Conservation (phyloP, 2,113 vertebrate species). For the Polyodon spathula region DNA sequence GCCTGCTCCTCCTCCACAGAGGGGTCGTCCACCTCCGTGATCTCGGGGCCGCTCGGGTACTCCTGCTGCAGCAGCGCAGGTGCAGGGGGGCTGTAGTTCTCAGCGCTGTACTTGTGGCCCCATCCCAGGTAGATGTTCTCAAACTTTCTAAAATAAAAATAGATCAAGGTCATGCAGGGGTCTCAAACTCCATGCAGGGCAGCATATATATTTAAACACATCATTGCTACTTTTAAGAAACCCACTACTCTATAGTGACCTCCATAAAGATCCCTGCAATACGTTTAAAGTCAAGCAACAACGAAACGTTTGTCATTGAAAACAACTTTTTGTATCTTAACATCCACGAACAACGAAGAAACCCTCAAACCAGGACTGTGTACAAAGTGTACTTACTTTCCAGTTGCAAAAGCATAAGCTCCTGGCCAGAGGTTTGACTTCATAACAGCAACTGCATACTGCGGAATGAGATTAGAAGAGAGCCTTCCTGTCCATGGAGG, state of each 20-base stretch:
- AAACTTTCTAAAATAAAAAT: constrained; percentile 49
- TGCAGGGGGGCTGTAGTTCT: constrained; percentile 52
- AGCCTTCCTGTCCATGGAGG: constrained; percentile 68
- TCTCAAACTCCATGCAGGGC: constrained; percentile 57
- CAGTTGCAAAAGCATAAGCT: constrained; percentile 66
- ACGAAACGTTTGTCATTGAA: too few species aligned
- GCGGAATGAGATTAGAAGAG: constrained; percentile 65
- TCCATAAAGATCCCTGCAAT: too few species aligned
- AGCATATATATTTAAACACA: too few species aligned
- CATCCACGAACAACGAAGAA: too few species aligned
- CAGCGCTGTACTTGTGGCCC: constrained; percentile 75
- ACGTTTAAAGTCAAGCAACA: too few species aligned
- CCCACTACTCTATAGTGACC: too few species aligned
- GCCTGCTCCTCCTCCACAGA: constrained; percentile 70
- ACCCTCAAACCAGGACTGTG: neutral
- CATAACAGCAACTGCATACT: constrained; percentile 71
- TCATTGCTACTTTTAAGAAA: too few species aligned
- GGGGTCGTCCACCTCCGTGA: constrained; percentile 70
- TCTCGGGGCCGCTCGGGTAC: constrained; percentile 63
- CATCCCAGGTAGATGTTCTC: constrained; percentile 89
- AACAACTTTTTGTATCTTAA: too few species aligned
- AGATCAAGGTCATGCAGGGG: constrained; percentile 26
- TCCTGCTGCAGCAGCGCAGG: constrained; percentile 55
- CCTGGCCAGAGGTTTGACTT: constrained; percentile 89
- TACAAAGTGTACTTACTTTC: constrained; percentile 61